Conservation (phyloP, 2,797 vertebrate genomes). For the Pteronotus mesoamericanus region DNA sequence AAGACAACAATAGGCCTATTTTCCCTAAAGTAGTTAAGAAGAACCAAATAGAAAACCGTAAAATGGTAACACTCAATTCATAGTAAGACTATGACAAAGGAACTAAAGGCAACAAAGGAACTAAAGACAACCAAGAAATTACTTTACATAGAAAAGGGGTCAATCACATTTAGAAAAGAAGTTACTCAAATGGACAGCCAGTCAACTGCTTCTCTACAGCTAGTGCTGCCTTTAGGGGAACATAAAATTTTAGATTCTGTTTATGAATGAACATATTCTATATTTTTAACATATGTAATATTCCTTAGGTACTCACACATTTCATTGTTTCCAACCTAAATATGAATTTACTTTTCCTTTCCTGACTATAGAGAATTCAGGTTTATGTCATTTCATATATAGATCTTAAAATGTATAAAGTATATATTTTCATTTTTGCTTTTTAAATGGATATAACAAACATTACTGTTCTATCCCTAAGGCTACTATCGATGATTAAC, state of each 20-base stretch:
- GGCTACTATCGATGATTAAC: not conserved
- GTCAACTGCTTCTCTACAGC: not conserved
- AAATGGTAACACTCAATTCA: not conserved
- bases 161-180: not conserved
- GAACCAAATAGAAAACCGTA: not conserved
- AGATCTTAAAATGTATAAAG: not conserved
- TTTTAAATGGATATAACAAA: not conserved
- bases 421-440: not conserved
- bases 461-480: not conserved
- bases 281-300: not conserved
- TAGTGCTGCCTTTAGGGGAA: not conserved
- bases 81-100: not conserved
- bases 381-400: not conserved
- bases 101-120: not conserved
- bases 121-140: not conserved
- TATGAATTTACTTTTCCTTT: not conserved
- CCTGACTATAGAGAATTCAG: not conserved
- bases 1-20: not conserved
- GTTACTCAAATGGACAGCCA: not conserved
- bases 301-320: not conserved
- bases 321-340: not conserved
- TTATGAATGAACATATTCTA: not conserved
- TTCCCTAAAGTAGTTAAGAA: constrained; percentile 14
- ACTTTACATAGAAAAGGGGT: not conserved
- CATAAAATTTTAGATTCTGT: not conserved